Percentiles rank a stretch among this genome's conserved stretches.
Conservation (phyloP, 2,113 vertebrate species). For the Corapipo altera region DNA sequence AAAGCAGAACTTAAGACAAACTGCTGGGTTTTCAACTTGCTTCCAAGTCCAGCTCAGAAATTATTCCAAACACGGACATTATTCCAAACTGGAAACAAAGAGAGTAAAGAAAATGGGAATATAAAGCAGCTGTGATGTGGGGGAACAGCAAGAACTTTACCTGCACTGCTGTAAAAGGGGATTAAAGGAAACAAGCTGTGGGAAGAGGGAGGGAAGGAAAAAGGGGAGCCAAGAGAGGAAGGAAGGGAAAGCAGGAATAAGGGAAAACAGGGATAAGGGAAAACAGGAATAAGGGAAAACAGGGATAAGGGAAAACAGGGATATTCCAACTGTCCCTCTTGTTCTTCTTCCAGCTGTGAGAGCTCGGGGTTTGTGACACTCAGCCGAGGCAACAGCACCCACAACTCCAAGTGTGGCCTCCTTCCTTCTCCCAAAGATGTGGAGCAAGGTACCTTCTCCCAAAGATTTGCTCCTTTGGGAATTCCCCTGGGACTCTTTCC, state of each 20-base stretch:
- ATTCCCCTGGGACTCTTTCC: not conserved
- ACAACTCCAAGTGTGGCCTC: slow-evolving; percentile 30
- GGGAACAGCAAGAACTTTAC: not conserved
- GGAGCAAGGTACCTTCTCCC: not conserved
- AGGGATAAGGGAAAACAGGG: not conserved
- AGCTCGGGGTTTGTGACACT: slow-evolving; percentile 4
- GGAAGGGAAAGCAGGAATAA: not conserved
- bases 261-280: too few relatives aligned
- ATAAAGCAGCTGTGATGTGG: not conserved
- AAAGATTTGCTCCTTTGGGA: not conserved
- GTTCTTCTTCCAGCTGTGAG: slow-evolving; percentile 43
- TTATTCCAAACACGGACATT: not conserved
- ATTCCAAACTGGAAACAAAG: not conserved
- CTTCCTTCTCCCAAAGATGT: too few relatives aligned
- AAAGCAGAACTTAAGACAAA: not conserved
- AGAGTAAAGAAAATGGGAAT: not conserved
- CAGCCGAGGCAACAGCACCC: slow-evolving; percentile 65
- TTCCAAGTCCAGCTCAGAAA: not conserved
- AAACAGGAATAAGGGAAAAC: too few relatives aligned
- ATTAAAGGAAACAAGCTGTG: not conserved
- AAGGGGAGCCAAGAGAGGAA: not conserved
- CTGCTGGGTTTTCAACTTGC: not conserved
- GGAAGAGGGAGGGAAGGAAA: not conserved
- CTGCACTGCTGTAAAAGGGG: not conserved
- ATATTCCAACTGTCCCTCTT: not conserved